Base-by-base conservation (phyloP, 2,797 vertebrate species). In the Neopelma chrysocephalum region DNA sequence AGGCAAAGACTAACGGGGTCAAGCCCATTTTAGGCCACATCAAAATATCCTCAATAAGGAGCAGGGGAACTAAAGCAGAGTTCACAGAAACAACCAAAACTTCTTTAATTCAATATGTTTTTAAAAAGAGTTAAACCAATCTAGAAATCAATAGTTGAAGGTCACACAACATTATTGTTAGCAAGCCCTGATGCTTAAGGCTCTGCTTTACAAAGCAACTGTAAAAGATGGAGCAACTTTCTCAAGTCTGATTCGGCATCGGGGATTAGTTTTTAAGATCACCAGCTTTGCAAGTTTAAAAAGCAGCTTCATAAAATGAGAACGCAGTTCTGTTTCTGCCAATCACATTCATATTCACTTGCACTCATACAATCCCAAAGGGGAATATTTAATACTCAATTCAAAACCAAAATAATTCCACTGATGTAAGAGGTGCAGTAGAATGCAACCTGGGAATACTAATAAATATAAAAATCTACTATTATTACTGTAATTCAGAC, bases 401-500 rank as follows among this genome's bases (percentile, higher is more conserved):
- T 86, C 68, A 45, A 88, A 95, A 73, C 66, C 38, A 53, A 79
- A 94, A 85, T 93, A 92, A 92, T 82, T 82, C 87, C 83, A 86
- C 45, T 92, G 92, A 93, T 89, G 66, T n/a, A 93, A 93, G 70
- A 90, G 70, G 77, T 90, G 38, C 85, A 93, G 58, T 40, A 91
- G 87, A 91, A 83, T 5, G 26, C 38, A 93, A 50, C 34, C 62
- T 79, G 71, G 80, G 91, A 95, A 90, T 48, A 69, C 47, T 82
- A 96, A 90, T 92, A 95, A 93, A 93, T 72, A 76, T 42, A 90
- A 89, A 94, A 90, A 77, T 36, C 29, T 76, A 68, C 53, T 60
- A 83, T 73, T 95, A 86, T 77, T 88, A 88, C 45, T 54, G 43
- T 82, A 94, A 90, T 87, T 89, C 60, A 90, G 80, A 79, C 62